phyloP scores from a whole-genome alignment of 2,888 invertebrate species.

The Orthonychiurus folsomi region DNA sequence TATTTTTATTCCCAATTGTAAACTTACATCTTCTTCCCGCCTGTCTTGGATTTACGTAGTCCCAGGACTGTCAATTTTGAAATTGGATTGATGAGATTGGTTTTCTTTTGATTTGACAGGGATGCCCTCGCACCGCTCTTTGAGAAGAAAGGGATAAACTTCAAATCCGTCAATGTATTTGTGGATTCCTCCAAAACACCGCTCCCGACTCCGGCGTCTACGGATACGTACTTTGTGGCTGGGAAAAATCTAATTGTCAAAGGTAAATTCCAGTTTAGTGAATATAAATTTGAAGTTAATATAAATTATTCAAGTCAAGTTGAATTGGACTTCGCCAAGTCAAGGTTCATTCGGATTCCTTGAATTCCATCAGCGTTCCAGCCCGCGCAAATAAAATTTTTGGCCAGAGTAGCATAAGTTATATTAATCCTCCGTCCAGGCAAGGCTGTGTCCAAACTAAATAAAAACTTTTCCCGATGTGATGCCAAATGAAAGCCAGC shows the following conservation, averaged over 20 bases:
- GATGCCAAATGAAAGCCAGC: too few relatives aligned
- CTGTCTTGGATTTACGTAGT: too few relatives aligned
- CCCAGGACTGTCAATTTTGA: neutral
- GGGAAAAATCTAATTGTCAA: slow-evolving; percentile 58
- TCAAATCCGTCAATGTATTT: slow-evolving; percentile 55
- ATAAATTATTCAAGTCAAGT: neutral
- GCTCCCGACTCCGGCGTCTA: slow-evolving; percentile 51
- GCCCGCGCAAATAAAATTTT: too few relatives aligned
- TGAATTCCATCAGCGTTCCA: too few relatives aligned
- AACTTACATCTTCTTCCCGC: too few relatives aligned
- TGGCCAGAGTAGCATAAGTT: neutral
- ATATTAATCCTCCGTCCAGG: neutral
- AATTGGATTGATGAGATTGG: slow-evolving; percentile 3
- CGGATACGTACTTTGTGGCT: slow-evolving; percentile 56
- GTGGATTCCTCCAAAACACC: slow-evolving; percentile 57
- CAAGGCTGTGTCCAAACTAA: neutral
- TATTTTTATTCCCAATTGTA: too few relatives aligned
- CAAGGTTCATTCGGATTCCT: too few relatives aligned
- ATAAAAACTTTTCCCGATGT: too few relatives aligned
- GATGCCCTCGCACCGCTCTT: slow-evolving; percentile 57
- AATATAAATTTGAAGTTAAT: neutral
- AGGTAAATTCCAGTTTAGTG: slow-evolving; percentile 46
- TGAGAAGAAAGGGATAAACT: slow-evolving; percentile 57
- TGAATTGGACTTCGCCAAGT: too few relatives aligned
- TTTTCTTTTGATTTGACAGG: slow-evolving; percentile 46